Evolutionary conservation across 1,140 invertebrate species (phyloP), one percentile per base, ranked within the genome.

Genomic region (Listronotus oregonensis): DNA sequence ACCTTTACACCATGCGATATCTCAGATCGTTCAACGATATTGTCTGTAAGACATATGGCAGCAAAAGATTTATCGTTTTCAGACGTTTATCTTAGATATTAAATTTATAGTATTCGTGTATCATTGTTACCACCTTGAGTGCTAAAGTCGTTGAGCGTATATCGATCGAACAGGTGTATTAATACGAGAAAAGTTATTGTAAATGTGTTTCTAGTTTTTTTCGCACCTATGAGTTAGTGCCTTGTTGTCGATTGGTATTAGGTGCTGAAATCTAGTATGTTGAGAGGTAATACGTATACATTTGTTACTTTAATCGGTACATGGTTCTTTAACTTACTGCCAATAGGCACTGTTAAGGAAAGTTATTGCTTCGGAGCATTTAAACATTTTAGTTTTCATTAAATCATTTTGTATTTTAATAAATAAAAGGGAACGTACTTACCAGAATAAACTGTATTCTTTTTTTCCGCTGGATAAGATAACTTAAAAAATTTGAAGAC

Each of bases 121-220:
- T 49, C 46, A 49, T 49, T 49, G 46, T 49, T 49, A 49, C 46
- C 46, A 49, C 46, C 46, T 49, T 49, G 15, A 49, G 46, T 49
- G 46, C 46, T 27, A 49, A 49, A 49, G 18, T 21, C 46, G 46
- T 49, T 27, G 18, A 49, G 18, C 46, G 15, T 21, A 49, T 27
- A 49, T 49, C 46, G 15, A 49, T 49, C 5, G 46, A 49, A 49
- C 46, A 49, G 46, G 46, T 49, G 46, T 49, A 49, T 6, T 27
- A 49, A 49, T 49, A 49, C 18, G 18, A 49, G 46, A 49, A 49
- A 49, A 49, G 46, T 18, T 49, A 49, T 27, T 27, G 46, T 21
- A 49, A 49, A 6, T 49, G 46, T 11, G 17, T 49, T 21, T 14
- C 15, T 49, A 49, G 10, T 49, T 49, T 21, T 49, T 49, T 44